phyloP scores from a whole-genome alignment of 2,797 vertebrate genomes.

The Arrhamphus sclerolepis region DNA sequence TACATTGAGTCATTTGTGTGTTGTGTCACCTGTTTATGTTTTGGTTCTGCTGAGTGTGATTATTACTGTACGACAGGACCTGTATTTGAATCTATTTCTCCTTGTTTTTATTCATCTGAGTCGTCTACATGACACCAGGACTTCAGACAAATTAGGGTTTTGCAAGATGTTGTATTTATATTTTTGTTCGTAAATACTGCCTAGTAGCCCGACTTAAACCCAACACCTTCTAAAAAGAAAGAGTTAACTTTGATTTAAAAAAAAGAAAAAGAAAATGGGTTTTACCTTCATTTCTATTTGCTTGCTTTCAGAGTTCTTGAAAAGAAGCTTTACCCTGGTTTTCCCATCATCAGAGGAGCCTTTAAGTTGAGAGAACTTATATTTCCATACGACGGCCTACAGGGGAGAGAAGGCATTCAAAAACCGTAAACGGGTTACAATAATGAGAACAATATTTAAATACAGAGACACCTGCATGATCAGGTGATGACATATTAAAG shows the following conservation, averaged over 20 bases:
- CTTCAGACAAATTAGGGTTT: too few relatives aligned
- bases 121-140: too few relatives aligned
- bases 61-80: too few relatives aligned
- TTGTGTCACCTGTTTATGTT: too few relatives aligned
- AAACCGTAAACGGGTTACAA: conserved; percentile 25
- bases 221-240: background rate
- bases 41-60: too few relatives aligned
- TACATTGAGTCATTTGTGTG: too few relatives aligned
- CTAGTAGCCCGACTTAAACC: background rate
- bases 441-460: conserved; percentile 31
- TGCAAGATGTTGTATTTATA: too few relatives aligned
- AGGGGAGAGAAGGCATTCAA: conserved; percentile 27
- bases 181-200: too few relatives aligned
- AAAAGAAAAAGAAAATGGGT: background rate
- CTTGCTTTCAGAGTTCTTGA: conserved; percentile 90
- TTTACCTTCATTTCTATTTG: conserved; percentile 95
- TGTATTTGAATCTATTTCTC: too few relatives aligned
- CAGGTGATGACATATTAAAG: conserved; percentile 19
- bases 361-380: conserved; percentile 96
- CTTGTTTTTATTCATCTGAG: too few relatives aligned
- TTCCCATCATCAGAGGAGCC: conserved; percentile 96
- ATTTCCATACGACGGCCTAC: conserved; percentile 89
- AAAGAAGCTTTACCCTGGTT: conserved; percentile 90
- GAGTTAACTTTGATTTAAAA: too few relatives aligned
- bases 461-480: conserved; percentile 17